Evolutionary conservation across 1,140 invertebrate genomes (phyloP).

Genomic region (Drosophila jambulina): DNA sequence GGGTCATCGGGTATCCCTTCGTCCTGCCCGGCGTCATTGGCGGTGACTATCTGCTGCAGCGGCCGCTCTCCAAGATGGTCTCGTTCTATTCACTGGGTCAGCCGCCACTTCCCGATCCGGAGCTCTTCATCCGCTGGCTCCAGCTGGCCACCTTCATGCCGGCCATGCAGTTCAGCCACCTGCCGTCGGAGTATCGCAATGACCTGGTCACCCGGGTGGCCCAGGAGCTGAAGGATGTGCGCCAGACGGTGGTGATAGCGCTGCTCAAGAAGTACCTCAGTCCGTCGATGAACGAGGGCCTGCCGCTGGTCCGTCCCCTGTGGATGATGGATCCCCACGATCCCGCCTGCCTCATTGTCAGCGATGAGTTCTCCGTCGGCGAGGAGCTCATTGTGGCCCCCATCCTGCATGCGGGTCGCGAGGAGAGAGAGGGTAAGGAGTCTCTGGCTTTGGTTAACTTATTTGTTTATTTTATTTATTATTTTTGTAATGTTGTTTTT

Average conservation of each 20-base stretch:
- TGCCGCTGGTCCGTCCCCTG: conserved; percentile 94
- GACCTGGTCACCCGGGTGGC: conserved; percentile 91
- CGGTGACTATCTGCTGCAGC: conserved; percentile 88
- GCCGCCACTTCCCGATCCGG: conserved; percentile 89
- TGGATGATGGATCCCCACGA: conserved; percentile 96
- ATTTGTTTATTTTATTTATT: background rate
- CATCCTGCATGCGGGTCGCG: conserved; percentile 89
- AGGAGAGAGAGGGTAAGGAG: conserved; percentile 87
- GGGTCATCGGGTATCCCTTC: conserved; percentile 95
- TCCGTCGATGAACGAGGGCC: conserved; percentile 91
- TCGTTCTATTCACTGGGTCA: conserved; percentile 78
- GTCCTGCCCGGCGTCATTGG: conserved; percentile 97
- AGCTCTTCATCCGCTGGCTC: conserved; percentile 97
- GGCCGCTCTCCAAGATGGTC: conserved; percentile 74
- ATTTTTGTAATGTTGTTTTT: background rate
- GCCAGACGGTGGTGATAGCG: conserved; percentile 91
- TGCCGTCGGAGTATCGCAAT: conserved; percentile 94
- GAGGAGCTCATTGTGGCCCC: conserved; percentile 97
- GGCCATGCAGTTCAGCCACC: conserved; percentile 95
- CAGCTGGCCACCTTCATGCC: conserved; percentile 96
- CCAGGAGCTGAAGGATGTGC: conserved; percentile 90
- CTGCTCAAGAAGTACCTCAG: conserved; percentile 91
- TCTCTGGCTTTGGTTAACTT: background rate
- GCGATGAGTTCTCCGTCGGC: conserved; percentile 96
- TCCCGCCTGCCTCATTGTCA: conserved; percentile 90